Percentiles rank a stretch among this genome's conserved stretches.
phyloP scores from a whole-genome alignment of 2,113 vertebrate genomes.

The Eretmochelys imbricata region DNA sequence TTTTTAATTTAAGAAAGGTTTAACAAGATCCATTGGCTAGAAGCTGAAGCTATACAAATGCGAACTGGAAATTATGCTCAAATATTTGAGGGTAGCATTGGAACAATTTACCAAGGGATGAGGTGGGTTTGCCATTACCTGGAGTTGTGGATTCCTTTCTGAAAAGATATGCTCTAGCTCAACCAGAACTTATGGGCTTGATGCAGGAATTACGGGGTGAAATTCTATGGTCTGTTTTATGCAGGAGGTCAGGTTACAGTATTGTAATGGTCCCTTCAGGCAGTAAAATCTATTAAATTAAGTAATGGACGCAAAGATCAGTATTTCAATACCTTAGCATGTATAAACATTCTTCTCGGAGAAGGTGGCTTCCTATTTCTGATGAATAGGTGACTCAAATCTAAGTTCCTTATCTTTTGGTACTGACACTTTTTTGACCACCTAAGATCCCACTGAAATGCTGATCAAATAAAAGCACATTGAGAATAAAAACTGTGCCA shows the following conservation, averaged over 20 bases:
- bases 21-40: neutral
- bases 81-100: neutral
- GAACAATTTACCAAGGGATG: neutral
- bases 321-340: neutral
- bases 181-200: neutral
- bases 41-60: neutral
- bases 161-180: neutral
- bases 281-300: neutral
- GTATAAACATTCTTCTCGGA: neutral
- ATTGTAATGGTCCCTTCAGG: neutral
- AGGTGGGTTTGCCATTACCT: neutral
- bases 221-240: neutral
- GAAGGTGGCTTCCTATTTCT: neutral
- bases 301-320: accelerated
- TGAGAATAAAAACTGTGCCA: neutral
- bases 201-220: neutral
- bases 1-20: neutral
- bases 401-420: neutral
- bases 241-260: neutral
- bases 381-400: accelerated
- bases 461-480: neutral
- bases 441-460: neutral
- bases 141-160: neutral
- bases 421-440: neutral
- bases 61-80: accelerated